A percentile compares a stretch with the other conserved stretches of the same genome.
These are phyloP conservation scores for Aleiodes sp. DNA, from an alignment of 1,140 invertebrate genomes.

Conservation along the genomic window DNA sequence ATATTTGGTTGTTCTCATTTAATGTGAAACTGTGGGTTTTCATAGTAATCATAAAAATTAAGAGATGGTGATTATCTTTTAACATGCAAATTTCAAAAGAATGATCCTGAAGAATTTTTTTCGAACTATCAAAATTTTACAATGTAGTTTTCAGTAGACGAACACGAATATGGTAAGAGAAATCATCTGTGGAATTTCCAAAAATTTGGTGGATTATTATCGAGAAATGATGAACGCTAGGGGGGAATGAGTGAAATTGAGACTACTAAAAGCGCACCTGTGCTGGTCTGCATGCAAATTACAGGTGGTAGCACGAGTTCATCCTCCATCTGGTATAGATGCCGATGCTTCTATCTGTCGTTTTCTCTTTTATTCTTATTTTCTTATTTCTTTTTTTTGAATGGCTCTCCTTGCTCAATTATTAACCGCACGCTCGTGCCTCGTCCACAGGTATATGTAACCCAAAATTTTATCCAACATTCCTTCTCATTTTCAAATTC, in stretches of 20 bases:
- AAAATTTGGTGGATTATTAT: conserved; percentile 14
- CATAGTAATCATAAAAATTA: no score
- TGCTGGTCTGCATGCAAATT: conserved; percentile 30
- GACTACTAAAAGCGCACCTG: conserved; percentile 31
- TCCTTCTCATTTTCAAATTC: conserved; percentile 28
- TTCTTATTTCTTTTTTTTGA: neutral
- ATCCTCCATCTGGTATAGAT: conserved; percentile 33
- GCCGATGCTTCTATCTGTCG: conserved; percentile 4
- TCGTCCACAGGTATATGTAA: neutral
- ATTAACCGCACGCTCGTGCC: conserved; percentile 36
- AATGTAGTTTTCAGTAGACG: neutral
- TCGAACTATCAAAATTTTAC: neutral
- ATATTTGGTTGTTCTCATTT: no score
- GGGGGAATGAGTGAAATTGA: conserved; percentile 19
- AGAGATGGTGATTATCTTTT: no score
- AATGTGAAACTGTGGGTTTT: no score
- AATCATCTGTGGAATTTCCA: conserved; percentile 2
- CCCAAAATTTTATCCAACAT: conserved; percentile 27
- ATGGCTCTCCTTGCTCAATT: conserved; percentile 25
- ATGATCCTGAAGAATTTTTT: neutral
- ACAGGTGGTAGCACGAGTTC: conserved; percentile 31
- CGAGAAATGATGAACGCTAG: neutral
- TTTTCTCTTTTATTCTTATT: neutral
- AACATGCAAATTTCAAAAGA: no score
- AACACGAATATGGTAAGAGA: neutral